Conservation (phyloP, 2,113 vertebrate genomes). For the Procavia capensis region DNA sequence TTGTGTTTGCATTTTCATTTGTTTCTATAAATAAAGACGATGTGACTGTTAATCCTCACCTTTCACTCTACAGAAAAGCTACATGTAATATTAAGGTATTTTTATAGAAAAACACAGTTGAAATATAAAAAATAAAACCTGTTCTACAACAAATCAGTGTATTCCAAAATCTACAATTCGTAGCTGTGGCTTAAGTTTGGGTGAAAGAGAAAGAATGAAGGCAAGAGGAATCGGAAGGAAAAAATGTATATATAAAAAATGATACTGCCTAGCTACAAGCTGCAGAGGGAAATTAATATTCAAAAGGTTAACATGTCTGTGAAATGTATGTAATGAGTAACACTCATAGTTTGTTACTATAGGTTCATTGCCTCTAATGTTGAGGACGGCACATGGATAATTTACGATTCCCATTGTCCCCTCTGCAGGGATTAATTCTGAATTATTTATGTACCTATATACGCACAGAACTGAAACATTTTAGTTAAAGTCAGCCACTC, state of each 20-base stretch:
- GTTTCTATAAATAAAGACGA: slow-evolving; percentile 56
- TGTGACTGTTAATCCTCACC: slow-evolving; percentile 43
- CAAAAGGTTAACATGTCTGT: slow-evolving; percentile 96
- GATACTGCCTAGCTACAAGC: slow-evolving; percentile 85
- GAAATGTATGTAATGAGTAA: slow-evolving; percentile 96
- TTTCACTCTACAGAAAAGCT: slow-evolving; percentile 47
- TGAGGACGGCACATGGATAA: slow-evolving; percentile 95
- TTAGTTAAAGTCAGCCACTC: slow-evolving; percentile 98
- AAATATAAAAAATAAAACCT: slow-evolving; percentile 52
- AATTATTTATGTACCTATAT: slow-evolving; percentile 99
- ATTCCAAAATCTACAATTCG: slow-evolving; percentile 71
- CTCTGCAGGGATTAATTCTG: slow-evolving; percentile 99
- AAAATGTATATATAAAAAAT: slow-evolving; percentile 80
- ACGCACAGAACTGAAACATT: slow-evolving; percentile 97
- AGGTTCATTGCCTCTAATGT: slow-evolving; percentile 96
- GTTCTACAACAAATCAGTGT: slow-evolving; percentile 78
- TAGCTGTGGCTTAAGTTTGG: slow-evolving; percentile 79
- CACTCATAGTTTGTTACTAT: slow-evolving; percentile 96
- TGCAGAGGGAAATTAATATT: slow-evolving; percentile 94
- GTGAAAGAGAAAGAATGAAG: slow-evolving; percentile 78
- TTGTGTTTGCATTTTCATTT: slow-evolving; percentile 45
- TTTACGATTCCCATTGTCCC: slow-evolving; percentile 98
- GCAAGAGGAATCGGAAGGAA: slow-evolving; percentile 64
- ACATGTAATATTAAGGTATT: slow-evolving; percentile 62
- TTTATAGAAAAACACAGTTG: slow-evolving; percentile 34